Base-by-base conservation (phyloP, 1,140 invertebrate species). In the Halyomorpha halys region DNA sequence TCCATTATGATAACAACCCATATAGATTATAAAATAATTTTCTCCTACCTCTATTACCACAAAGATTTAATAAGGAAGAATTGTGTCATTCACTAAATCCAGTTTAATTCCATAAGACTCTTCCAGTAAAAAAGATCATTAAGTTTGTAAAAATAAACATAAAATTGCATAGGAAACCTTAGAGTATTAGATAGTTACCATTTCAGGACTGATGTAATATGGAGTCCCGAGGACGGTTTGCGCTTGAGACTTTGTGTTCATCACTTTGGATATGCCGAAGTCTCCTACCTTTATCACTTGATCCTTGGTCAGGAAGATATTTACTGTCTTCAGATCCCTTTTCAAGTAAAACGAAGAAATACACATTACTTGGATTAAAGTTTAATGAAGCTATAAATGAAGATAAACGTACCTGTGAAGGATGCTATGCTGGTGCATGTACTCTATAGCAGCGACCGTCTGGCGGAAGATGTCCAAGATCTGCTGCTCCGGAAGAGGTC, bases 191-290 rank as follows among this genome's bases (percentile, higher is more conserved):
- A 39, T 13, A 49, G 68, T 74, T 76, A 86, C 85, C 85, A 90
- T 90, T 75, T 90, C 87, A 3, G 87, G 87, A 72, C 86, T 88
- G 65, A 90, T 85, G 72, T 90, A 90, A 74, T 88, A 89, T 2
- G 87, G 87, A 16, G 87, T 90, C 5, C 87, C 87, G n/a, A 90
- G 69, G 53, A 90, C 85, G 2, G 87, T 89, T 66, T 86, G 80
- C 5, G 87, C 87, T 67, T 83, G 84, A 30, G 79, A 79, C 69
- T 80, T 78, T 0, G 86, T 85, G 49, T 80, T 82, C 76, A 90
- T 78, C 70, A 88, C 82, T 75, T 89, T 89, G 2, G 84, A 85
- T 62, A 90, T 89, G n/a, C 87, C 87, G 78, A 90, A 89, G 74
- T 89, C 87, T 3, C 87, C 86, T 30, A 86, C 79, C 75, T 87